phyloP scores from a whole-genome alignment of 2,113 vertebrate species.

The Cygnus atratus region DNA sequence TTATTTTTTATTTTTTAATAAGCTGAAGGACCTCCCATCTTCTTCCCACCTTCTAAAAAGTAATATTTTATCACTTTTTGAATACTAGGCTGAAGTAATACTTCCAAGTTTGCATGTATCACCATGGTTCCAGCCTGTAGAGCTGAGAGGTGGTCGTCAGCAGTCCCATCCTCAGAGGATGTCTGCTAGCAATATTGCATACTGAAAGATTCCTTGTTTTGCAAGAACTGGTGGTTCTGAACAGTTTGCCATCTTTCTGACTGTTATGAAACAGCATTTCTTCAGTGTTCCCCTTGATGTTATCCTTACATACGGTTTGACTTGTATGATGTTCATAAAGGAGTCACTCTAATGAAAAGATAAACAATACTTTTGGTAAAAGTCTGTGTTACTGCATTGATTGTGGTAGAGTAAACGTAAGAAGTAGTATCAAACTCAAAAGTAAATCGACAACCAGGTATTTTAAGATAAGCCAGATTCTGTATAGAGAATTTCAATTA shows the following conservation, averaged over 20 bases:
- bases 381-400: neutral
- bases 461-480: neutral
- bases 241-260: neutral
- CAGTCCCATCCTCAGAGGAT: neutral
- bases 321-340: neutral
- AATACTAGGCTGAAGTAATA: neutral
- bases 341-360: neutral
- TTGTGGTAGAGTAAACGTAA: neutral
- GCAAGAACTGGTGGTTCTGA: neutral
- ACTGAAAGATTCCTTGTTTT: neutral
- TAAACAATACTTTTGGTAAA: neutral
- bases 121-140: neutral
- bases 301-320: neutral
- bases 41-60: neutral
- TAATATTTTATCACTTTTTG: neutral
- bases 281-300: neutral
- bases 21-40: neutral
- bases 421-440: neutral
- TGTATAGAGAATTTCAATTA: neutral
- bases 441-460: neutral
- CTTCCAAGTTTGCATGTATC: neutral
- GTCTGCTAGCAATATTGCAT: rapidly evolving
- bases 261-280: neutral
- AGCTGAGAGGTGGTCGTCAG: neutral
- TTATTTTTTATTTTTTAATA: neutral